Evolutionary conservation across 1,140 invertebrate genomes (phyloP), one percentile per base, ranked within the genome.

Genomic region (Zaprionus davidi): DNA sequence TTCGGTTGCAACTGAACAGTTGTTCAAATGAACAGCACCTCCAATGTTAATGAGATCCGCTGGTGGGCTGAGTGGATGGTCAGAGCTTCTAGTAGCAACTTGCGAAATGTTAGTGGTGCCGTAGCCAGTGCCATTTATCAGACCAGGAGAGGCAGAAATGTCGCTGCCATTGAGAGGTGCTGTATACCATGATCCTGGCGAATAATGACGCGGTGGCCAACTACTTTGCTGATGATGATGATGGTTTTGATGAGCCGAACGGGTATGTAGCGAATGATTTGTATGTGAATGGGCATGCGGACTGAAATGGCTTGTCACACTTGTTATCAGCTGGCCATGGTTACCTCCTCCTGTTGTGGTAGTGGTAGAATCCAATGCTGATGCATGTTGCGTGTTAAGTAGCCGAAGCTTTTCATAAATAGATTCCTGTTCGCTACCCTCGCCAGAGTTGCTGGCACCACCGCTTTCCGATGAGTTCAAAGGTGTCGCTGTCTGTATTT

Each of bases 321-420:
- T 81, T 24, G 75, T 66, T 49, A 70, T 65, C 15, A 65, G 22
- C 17, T 82, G 80, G 11, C 66, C 63, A 31, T 71, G 69, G 24
- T 12, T 15, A 63, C 53, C 24, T 24, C 2, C 24, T 24, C 24
- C 24, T 26, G 24, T 26, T 44, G 36, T 22, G 4, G 55, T 31
- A 22, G 17, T 24, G 53, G 22, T 7, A 1, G 57, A 7, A 15
- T 87, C 84, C 51, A 79, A 12, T 3, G 68, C 58, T 3, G 57
- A 36, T 7, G 46, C 59, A 26, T 91, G 85, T 60, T 97, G 96
- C 2, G 96, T 96, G 90, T 97, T 97, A 26, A 97, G 95, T 92
- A 97, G 94, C 81, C 96, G 95, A 46, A 98, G 93, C 92, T 97
- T 98, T 91, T 98, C 97, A 93, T 97, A 98, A 78, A 97, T 96